Percentiles rank a stretch among this genome's conserved stretches.
Conservation (phyloP, 1,140 invertebrate genomes). For the Scaptomyza montana region DNA sequence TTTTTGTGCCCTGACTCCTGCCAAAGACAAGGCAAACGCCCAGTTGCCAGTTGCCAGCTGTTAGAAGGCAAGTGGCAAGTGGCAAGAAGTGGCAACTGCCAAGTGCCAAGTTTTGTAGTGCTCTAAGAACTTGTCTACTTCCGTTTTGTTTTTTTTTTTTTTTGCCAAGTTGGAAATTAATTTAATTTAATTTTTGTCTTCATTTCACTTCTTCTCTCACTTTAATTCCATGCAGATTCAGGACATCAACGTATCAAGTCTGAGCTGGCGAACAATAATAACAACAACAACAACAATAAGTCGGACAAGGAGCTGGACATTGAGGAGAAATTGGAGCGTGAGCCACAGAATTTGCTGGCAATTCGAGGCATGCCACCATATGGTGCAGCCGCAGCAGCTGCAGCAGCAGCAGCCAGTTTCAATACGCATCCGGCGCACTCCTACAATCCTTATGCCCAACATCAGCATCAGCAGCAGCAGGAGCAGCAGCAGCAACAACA, state of each 20-base stretch:
- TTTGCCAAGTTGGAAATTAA: constrained; percentile 65
- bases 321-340: constrained; percentile 86
- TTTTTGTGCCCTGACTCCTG: constrained; percentile 56
- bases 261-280: constrained; percentile 85
- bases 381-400: constrained; percentile 33
- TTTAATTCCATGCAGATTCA: constrained; percentile 64
- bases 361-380: constrained; percentile 64
- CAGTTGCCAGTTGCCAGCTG: constrained; percentile 61
- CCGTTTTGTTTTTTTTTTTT: constrained; percentile 23
- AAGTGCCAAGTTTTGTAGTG: constrained; percentile 48
- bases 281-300: constrained; percentile 67
- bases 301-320: constrained; percentile 84
- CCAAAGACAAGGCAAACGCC: constrained; percentile 36
- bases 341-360: constrained; percentile 85
- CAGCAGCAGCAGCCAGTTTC: constrained; percentile 48
- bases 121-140: constrained; percentile 74
- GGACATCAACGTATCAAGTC: constrained; percentile 83
- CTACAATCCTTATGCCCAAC: constrained; percentile 61
- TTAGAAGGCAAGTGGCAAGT: constrained; percentile 36
- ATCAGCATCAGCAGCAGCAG: constrained; percentile 47
- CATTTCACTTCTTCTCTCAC: constrained; percentile 31
- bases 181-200: constrained; percentile 74
- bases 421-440: constrained; percentile 56
- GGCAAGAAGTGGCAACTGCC: constrained; percentile 24
- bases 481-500: constrained; percentile 54